Base-by-base conservation (phyloP, 2,797 vertebrate species). In the Sitta carolinensis region DNA sequence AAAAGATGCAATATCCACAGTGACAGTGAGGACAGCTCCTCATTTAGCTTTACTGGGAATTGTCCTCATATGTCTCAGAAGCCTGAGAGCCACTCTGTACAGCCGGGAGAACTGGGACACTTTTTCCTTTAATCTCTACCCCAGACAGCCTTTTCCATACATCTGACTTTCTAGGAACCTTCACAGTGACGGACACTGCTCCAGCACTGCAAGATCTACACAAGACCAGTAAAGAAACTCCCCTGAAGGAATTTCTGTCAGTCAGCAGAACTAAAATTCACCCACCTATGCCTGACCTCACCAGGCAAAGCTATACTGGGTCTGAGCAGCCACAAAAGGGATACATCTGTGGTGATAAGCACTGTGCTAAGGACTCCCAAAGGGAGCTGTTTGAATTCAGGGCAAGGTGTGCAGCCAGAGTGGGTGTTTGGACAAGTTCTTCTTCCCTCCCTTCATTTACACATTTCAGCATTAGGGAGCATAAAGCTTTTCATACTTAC, bases 401-500 rank as follows among this genome's bases (percentile, higher is more conserved):
- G 59, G 13, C 38, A 25, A 68, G 25, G 16, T 32, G 40, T 68
- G 54, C 51, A 72, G 62, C 40, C 34, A 10, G 42, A 25, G 34
- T 48, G 51, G 34, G 26, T 36, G 25, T 68, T 22, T 68, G 36
- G 22, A 27, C 12, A 74, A 25, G 40, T 38, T 54, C 51, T 52
- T 70, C 26, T 48, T 23, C 43, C 23, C n/a, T 58, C 62, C 62
- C 48, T 69, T 64, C 38, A 55, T 18, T 66, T 48, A 57, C 30
- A 50, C 57, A 18, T 45, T 54, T 62, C 55, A 80, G 59, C 48
- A 52, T 54, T 38, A 78, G 36, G 18, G n/a, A 81, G 42, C 27
- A 90, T 11, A 95, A 84, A 90, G 79, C 64, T 69, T 68, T 73
- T 79, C 73, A 75, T 54, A 98, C 99, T 99, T 98, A 99, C 99